A percentile compares a stretch with the other conserved stretches of the same genome.
These are phyloP conservation scores for Amblyjoppa fuscipennis DNA, from an alignment of 2,888 invertebrate species.

Conservation along the genomic window DNA sequence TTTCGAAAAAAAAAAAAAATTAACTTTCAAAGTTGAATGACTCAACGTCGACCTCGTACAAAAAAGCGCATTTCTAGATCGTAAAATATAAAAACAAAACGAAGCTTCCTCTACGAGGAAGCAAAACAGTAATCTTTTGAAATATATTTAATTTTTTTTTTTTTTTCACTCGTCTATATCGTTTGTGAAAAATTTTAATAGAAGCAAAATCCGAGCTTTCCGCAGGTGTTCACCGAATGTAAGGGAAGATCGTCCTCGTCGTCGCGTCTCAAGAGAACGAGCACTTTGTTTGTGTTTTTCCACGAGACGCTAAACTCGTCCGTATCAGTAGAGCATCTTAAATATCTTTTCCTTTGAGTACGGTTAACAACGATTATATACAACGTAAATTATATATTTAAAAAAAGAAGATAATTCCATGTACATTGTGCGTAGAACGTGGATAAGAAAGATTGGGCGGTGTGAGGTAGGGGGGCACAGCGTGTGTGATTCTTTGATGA, in stretches of 20 bases:
- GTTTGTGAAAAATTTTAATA: neutral
- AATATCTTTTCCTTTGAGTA: conserved; percentile 39
- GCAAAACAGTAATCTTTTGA: neutral
- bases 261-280: conserved; percentile 12
- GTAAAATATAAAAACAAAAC: neutral
- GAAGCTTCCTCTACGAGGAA: too few species aligned
- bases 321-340: conserved; percentile 27
- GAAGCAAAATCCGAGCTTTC: neutral
- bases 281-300: neutral
- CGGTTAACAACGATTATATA: conserved; percentile 66
- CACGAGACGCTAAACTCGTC: conserved; percentile 43
- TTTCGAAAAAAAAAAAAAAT: neutral
- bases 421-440: conserved; percentile 61
- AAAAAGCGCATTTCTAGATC: neutral
- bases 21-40: neutral
- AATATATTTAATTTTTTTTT: neutral
- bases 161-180: neutral
- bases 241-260: neutral
- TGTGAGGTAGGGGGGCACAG: conserved; percentile 51
- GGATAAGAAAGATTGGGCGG: conserved; percentile 50
- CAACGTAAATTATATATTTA: conserved; percentile 58
- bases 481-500: conserved; percentile 45
- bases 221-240: neutral
- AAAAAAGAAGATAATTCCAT: conserved; percentile 33
- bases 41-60: neutral